Evolutionary conservation across 2,113 vertebrate genomes (phyloP).

Genomic region (Myotis brandtii): DNA sequence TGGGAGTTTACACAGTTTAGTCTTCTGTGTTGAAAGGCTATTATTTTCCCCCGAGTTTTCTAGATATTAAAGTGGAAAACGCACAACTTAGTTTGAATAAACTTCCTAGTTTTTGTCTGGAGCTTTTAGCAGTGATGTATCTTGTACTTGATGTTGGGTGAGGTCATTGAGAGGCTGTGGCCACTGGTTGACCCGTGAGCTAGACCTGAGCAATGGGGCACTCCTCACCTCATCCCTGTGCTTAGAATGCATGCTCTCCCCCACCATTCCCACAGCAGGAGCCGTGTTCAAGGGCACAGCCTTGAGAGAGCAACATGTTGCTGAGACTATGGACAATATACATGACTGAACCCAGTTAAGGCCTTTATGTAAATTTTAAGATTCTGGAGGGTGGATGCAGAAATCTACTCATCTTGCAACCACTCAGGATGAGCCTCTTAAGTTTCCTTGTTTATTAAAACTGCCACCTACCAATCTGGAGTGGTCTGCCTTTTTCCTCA

Average conservation of each 20-base stretch:
- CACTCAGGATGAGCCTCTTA: background rate
- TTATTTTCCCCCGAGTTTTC: background rate
- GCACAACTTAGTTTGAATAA: background rate
- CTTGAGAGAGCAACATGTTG: background rate
- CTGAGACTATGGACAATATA: background rate
- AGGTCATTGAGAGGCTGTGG: background rate
- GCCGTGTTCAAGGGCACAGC: background rate
- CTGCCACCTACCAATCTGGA: background rate
- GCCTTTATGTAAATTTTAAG: background rate
- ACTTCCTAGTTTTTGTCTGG: background rate
- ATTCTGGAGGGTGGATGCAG: background rate
- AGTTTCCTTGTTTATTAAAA: background rate
- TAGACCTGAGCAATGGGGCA: background rate
- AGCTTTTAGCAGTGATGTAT: background rate
- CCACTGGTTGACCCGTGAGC: background rate
- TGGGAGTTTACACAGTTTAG: background rate
- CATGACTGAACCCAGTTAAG: background rate
- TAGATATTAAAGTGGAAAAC: background rate
- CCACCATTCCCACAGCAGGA: background rate
- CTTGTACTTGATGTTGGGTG: background rate
- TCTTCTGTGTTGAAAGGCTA: background rate
- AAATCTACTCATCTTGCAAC: background rate
- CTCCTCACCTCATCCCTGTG: background rate
- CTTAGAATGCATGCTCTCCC: background rate
- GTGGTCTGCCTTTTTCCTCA: background rate